Conservation (phyloP, 1,140 invertebrate genomes). For the Bombus confusus region DNA sequence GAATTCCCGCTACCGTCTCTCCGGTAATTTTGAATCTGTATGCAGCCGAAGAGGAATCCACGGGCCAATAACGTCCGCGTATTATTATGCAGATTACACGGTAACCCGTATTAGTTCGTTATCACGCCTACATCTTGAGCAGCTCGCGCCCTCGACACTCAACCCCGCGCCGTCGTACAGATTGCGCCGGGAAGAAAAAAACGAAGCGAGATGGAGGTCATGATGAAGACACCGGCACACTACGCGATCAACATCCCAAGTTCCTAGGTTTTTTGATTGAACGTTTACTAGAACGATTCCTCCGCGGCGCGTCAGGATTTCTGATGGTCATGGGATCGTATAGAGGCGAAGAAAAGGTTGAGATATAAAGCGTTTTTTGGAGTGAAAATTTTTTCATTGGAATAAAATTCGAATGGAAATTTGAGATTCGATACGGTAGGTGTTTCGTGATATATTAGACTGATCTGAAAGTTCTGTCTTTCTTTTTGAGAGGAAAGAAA, state of each 20-base stretch:
- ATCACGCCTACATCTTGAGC: conserved; percentile 80
- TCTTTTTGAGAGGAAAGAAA: no score
- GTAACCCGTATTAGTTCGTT: conserved; percentile 82
- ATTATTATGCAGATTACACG: conserved; percentile 82
- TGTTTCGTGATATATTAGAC: background rate
- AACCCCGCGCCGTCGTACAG: conserved; percentile 29
- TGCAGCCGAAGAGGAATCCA: conserved; percentile 80
- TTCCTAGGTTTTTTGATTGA: conserved; percentile 3
- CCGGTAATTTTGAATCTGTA: conserved; percentile 82
- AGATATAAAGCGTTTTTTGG: background rate
- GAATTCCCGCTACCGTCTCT: conserved; percentile 34
- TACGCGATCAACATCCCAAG: conserved; percentile 48
- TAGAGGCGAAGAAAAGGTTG: no score
- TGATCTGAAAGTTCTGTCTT: background rate
- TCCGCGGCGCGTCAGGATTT: background rate
- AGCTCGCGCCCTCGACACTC: conserved; percentile 46
- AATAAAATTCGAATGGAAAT: background rate
- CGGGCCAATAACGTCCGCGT: conserved; percentile 76
- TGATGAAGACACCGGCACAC: conserved; percentile 40
- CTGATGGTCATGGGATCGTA: background rate
- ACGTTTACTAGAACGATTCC: conserved; percentile 23
- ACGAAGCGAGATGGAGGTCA: background rate
- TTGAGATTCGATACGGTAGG: background rate
- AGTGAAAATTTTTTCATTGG: background rate
- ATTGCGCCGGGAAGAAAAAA: conserved; percentile 31